Evolutionary conservation across 2,888 invertebrate genomes (phyloP), one percentile per base, ranked within the genome.

Genomic region (Podotricha telesiphe): DNA sequence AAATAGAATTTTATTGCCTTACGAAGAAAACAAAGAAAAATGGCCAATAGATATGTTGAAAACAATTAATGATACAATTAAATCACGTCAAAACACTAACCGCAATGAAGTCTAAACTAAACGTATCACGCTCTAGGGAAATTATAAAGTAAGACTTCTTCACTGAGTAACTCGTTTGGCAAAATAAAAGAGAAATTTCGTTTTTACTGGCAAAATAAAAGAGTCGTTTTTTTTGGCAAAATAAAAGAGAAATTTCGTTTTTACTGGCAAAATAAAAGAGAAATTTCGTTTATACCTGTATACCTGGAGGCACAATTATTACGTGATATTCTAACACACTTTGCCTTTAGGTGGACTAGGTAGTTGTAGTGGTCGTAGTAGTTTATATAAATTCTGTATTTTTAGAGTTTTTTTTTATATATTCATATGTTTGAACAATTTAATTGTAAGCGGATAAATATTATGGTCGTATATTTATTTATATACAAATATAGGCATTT

Each of bases 101-200:
- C 55, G 61, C 28, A 47, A 56, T 56, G 28, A 61, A 45, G 40
- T 47, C 65, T 19, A 48, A 66, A 58, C 34, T 62, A 40, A 62
- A 69, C 48, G n/a, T 45, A 69, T 62, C 22, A 62, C 48, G 11
- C 65, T 17, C 65, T 17, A 28, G 69, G 69, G 69, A 69, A 66
- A 66, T 68, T 62, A 61, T 42, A 20, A 48, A 56, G 62, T 34
- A 8, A 48, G 19, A 34, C 48, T 48, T 62, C 13, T 48, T 48
- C 17, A 48, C 10, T 28, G 42, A 22, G 40, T 22, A 42, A 5
- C 5, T 45, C 2, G 7, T 40, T 58, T 56, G 20, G 45, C 59
- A 59, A 20, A 42, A 58, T 22, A 42, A 22, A 40, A 10, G 4
- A 42, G n/a, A n/a, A n/a, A n/a, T n/a, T n/a, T n/a, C n/a, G n/a